A percentile compares a stretch with the other conserved stretches of the same genome.
phyloP scores from a whole-genome alignment of 2,797 vertebrate species.

The Pelobates cultripes region DNA sequence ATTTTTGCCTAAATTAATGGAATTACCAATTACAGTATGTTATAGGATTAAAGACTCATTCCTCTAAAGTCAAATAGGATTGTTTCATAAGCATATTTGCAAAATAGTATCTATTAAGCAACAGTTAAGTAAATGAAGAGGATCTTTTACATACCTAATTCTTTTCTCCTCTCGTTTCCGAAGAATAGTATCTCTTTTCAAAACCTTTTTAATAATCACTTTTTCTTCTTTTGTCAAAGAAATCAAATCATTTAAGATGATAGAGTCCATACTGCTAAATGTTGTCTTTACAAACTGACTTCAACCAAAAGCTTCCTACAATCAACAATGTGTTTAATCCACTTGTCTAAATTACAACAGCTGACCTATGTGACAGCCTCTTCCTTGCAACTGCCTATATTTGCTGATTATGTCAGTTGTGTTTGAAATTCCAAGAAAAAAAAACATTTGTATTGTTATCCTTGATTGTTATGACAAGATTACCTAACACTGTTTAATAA shows the following conservation, averaged over 20 bases:
- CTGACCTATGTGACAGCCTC: constrained; percentile 33
- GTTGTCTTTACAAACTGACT: not conserved
- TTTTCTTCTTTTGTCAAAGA: constrained; percentile 63
- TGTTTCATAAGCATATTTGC: too few species aligned
- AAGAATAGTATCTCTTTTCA: constrained; percentile 61
- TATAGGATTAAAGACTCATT: too few species aligned
- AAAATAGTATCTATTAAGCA: not conserved
- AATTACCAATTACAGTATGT: too few species aligned
- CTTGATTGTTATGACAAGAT: not conserved
- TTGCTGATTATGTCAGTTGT: not conserved
- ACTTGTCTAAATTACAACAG: constrained; percentile 36
- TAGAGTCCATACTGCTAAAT: constrained; percentile 30
- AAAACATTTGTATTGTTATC: not conserved
- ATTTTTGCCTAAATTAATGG: too few species aligned
- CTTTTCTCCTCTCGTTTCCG: constrained; percentile 59
- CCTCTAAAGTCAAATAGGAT: too few species aligned
- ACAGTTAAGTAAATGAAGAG: not conserved
- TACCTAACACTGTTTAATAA: too few species aligned
- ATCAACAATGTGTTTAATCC: constrained; percentile 29
- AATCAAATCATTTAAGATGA: constrained; percentile 59
- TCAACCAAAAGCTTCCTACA: constrained; percentile 21
- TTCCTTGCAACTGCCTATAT: not conserved
- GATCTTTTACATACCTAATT: constrained; percentile 53
- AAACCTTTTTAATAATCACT: constrained; percentile 58
- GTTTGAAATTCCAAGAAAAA: not conserved